Base-by-base conservation (phyloP, 2,888 invertebrate genomes). In the Folsomia candida region DNA sequence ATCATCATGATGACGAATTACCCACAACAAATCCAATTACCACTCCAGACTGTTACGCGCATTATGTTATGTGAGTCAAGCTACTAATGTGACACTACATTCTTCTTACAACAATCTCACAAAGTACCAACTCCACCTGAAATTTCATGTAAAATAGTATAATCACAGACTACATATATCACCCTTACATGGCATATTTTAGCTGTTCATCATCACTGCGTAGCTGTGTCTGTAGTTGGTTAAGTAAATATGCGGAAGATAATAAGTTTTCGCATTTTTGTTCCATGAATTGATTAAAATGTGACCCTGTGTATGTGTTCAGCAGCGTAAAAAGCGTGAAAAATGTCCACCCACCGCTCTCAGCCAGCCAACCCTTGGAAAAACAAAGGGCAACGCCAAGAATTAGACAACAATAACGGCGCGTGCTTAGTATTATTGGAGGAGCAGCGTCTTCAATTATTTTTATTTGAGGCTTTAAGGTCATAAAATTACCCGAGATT, bases 401-500 rank as follows among this genome's bases (percentile, higher is more conserved):
- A 20, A 14, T 6, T 20, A 54, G 54, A 54, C 37, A 37, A 22
- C 22, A 54, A 54, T 54, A 6, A 14, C n/a, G 54, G 22, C 54
- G 54, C 54, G 54, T 54, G 54, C 54, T 54, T 4, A 6, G 54
- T 4, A n/a, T 20, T 54, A 18, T 54, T 54, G 18, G n/a, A 18
- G n/a, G 20, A 54, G 47, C 9, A 47, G 18, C 54, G 22, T 54
- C 54, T 20, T 54, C 54, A 20, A 20, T 20, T 54, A 54, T 18
- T 54, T 54, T 54, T 54, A 37, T 37, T 37, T 4, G 37, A 37
- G 37, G 37, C 37, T 37, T 54, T 54, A 54, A 54, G 54, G 54
- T 54, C 54, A 54, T 54, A 54, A 54, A 47, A 54, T 54, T 54
- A 54, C 54, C 54, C 18, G 22, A 54, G 54, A 54, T 54, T 37